Percentiles rank a stretch among this genome's conserved stretches.
These are phyloP conservation scores for Antrozous pallidus DNA, from an alignment of 2,797 vertebrate genomes.

Conservation along the genomic window DNA sequence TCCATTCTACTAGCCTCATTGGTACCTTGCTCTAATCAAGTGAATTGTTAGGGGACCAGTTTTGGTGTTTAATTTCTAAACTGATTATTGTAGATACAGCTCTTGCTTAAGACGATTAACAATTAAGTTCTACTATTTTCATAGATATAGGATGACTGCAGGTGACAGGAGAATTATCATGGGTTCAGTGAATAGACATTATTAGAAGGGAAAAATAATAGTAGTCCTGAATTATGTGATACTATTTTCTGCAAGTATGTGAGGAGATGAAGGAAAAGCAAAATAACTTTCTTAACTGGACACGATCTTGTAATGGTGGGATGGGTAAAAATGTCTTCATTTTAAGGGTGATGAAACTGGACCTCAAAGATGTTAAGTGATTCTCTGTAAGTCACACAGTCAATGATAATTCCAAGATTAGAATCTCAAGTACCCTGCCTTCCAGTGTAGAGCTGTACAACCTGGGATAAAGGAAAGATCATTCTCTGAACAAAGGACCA, in stretches of 20 bases:
- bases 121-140: conserved; percentile 9
- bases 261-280: not conserved
- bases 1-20: not conserved
- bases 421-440: not conserved
- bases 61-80: conserved; percentile 8
- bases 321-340: not conserved
- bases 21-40: not conserved
- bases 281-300: not conserved
- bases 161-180: not conserved
- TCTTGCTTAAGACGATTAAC: not conserved
- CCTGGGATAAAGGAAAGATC: not conserved
- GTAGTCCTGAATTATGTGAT: not conserved
- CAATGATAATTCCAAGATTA: not conserved
- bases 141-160: not conserved
- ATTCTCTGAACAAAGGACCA: not conserved
- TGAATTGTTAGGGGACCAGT: not conserved
- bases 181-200: not conserved
- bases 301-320: not conserved
- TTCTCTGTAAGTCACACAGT: not conserved
- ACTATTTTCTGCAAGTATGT: not conserved
- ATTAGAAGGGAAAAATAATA: conserved; percentile 1
- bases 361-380: not conserved
- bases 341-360: not conserved
- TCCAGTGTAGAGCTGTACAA: not conserved
- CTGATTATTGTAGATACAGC: not conserved